A percentile compares a stretch with the other conserved stretches of the same genome.
These are phyloP conservation scores for Saxicola maurus DNA, from an alignment of 2,797 vertebrate species.

Conservation along the genomic window DNA sequence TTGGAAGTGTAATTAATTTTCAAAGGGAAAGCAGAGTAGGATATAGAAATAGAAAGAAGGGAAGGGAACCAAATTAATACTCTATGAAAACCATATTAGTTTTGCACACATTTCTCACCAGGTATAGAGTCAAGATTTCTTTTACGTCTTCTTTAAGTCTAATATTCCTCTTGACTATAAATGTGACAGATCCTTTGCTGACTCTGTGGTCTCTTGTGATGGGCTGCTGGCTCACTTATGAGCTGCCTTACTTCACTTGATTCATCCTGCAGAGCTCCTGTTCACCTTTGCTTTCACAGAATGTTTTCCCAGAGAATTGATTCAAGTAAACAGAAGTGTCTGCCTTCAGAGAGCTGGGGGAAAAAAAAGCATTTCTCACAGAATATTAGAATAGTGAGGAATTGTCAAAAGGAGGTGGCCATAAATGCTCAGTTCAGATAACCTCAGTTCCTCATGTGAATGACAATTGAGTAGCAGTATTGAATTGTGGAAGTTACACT, in stretches of 20 bases:
- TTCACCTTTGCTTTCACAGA: constrained; percentile 2
- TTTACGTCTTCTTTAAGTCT: neutral
- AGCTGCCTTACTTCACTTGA: neutral
- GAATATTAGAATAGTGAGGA: neutral
- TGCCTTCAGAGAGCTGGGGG: neutral
- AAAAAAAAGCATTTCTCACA: neutral
- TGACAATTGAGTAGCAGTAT: neutral
- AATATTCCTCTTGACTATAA: constrained; percentile 5
- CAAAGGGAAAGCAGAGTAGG: neutral
- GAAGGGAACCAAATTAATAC: neutral
- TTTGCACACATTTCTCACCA: neutral
- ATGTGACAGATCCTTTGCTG: constrained; percentile 3
- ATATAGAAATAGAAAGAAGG: neutral
- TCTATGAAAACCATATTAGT: neutral
- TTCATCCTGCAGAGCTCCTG: neutral
- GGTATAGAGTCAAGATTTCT: neutral
- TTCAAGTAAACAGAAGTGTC: neutral
- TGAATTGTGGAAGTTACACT: neutral
- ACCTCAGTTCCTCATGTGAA: neutral
- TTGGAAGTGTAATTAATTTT: neutral
- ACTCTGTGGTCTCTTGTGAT: neutral
- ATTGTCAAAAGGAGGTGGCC: neutral
- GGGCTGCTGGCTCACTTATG: neutral
- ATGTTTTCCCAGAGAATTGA: neutral
- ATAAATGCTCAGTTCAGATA: neutral